Evolutionary conservation across 2,888 invertebrate species (phyloP).

Genomic region (Drosophila borealis): DNA sequence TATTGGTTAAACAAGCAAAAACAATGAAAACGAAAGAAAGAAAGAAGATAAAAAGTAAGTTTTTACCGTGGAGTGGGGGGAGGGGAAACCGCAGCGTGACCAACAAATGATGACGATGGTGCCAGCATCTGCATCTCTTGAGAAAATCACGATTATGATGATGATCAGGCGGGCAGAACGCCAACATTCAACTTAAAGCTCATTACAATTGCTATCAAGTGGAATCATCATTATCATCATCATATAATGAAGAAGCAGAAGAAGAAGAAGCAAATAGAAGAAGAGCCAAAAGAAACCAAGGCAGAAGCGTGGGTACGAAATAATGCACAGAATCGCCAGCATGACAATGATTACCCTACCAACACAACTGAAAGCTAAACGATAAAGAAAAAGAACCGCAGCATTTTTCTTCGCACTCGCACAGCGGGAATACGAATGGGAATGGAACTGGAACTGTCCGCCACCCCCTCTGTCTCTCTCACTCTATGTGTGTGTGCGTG

Average conservation of each 20-base stretch:
- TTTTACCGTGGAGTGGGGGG: conserved; percentile 13
- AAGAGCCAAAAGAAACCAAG: conserved; percentile 10
- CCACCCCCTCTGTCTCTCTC: neutral
- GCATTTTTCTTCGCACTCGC: conserved; percentile 52
- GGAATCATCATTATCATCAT: conserved; percentile 46
- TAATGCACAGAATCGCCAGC: conserved; percentile 76
- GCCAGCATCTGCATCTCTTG: conserved; percentile 70
- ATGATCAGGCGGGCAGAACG: conserved; percentile 70
- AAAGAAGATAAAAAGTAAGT: conserved; percentile 52
- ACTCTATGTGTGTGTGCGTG: neutral
- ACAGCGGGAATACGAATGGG: conserved; percentile 34
- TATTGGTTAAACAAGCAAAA: conserved; percentile 78
- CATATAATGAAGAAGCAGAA: conserved; percentile 10
- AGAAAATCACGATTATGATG: conserved; percentile 70
- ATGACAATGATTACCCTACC: conserved; percentile 72
- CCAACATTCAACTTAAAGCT: conserved; percentile 61
- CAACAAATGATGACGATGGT: conserved; percentile 70
- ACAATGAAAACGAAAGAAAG: conserved; percentile 77
- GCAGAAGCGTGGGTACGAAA: conserved; percentile 73
- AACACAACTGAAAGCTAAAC: conserved; percentile 46
- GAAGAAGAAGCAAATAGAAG: neutral
- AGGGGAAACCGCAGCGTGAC: conserved; percentile 72
- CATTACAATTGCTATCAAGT: conserved; percentile 70
- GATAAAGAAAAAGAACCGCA: conserved; percentile 34
- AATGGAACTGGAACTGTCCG: conserved; percentile 37